Percentiles rank a stretch among this genome's conserved stretches.
Evolutionary conservation across 37 sponge, comb jelly and placozoan genomes (phyloP).

Genomic region (Sycon ciliatum): DNA sequence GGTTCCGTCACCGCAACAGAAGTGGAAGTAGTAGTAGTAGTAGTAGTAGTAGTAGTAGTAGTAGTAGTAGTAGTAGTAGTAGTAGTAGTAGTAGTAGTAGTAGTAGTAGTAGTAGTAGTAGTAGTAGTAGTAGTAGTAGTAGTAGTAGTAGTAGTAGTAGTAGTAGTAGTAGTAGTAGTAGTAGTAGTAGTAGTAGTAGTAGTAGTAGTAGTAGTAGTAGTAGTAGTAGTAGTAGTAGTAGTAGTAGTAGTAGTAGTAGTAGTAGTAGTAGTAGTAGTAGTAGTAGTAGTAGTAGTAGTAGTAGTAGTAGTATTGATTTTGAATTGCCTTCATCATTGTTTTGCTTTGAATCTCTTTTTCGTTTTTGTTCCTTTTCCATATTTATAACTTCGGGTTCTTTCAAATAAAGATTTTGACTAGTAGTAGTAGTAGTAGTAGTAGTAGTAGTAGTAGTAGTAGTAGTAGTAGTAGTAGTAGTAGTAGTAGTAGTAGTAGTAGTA

Average conservation of each 20-base stretch:
- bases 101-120: slow-evolving; percentile 6
- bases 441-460: slow-evolving; percentile 8
- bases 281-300: no score
- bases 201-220: slow-evolving; percentile 8
- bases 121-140: slow-evolving; percentile 8
- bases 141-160: slow-evolving; percentile 8
- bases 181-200: slow-evolving; percentile 8
- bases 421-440: slow-evolving; percentile 6
- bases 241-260: slow-evolving; percentile 8
- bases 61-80: slow-evolving; percentile 8
- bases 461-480: slow-evolving; percentile 8
- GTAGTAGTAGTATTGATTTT: no score
- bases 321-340: no score
- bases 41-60: slow-evolving; percentile 6
- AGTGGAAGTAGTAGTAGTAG: background rate
- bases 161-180: slow-evolving; percentile 6
- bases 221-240: slow-evolving; percentile 6
- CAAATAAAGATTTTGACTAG: no score
- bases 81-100: slow-evolving; percentile 8
- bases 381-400: no score
- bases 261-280: slow-evolving; percentile 8
- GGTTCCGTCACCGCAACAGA: no score
- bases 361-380: no score
- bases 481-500: slow-evolving; percentile 6
- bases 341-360: no score